Percentiles rank a stretch among this genome's conserved stretches.
phyloP scores from a whole-genome alignment of 2,113 vertebrate genomes.

The Hiodon tergisus region DNA sequence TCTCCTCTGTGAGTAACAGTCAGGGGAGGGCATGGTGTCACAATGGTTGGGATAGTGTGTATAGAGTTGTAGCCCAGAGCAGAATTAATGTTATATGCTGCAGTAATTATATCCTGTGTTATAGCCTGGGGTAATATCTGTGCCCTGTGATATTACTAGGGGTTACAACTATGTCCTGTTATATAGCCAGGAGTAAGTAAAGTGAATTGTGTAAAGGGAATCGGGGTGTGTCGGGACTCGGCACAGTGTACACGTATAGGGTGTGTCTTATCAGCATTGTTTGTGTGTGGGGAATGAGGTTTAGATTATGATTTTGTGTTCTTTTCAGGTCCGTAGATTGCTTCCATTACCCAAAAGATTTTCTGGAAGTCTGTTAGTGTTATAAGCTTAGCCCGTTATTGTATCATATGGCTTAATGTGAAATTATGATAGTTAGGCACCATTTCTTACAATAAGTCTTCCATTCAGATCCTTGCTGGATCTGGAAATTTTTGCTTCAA shows the following conservation, averaged over 20 bases:
- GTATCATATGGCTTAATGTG: conserved; percentile 6
- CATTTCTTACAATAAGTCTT: not conserved
- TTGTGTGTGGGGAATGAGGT: not conserved
- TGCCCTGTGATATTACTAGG: not conserved
- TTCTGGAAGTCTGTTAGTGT: not conserved
- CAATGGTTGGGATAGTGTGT: not conserved
- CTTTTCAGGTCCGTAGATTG: not conserved
- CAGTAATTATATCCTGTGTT: not conserved
- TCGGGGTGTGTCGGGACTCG: not conserved
- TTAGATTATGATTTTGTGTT: too few relatives aligned
- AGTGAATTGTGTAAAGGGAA: not conserved
- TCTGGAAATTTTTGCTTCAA: not conserved
- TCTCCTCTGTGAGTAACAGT: not conserved
- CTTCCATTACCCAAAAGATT: not conserved
- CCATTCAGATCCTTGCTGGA: not conserved
- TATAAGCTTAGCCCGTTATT: not conserved
- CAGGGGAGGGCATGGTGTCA: not conserved
- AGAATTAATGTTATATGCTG: not conserved
- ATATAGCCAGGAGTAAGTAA: not conserved
- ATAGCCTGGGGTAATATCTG: too few relatives aligned
- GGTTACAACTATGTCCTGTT: not conserved
- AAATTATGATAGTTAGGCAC: conserved; percentile 18
- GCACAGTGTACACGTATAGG: not conserved
- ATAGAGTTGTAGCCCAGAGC: not conserved
- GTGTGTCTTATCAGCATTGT: not conserved